These are phyloP conservation scores for Trichopria drosophilae DNA, from an alignment of 2,888 invertebrate species.

Conservation along the genomic window DNA sequence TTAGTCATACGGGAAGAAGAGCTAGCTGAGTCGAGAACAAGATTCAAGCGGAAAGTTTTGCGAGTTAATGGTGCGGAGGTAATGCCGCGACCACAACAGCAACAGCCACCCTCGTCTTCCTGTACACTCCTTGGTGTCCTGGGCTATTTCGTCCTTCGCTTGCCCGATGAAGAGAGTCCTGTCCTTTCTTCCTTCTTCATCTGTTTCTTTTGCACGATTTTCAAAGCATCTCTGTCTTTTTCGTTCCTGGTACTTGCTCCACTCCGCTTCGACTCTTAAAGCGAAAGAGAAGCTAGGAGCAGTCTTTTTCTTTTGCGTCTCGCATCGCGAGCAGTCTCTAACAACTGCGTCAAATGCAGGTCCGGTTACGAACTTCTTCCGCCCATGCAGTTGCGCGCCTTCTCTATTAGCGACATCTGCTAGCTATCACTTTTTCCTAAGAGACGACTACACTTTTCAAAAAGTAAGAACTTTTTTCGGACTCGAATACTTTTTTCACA, in stretches of 20 bases:
- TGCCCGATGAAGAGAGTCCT: neutral
- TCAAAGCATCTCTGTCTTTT: conserved; percentile 34
- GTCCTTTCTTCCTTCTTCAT: conserved; percentile 31
- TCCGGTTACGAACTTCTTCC: conserved; percentile 37
- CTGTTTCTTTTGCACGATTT: conserved; percentile 36
- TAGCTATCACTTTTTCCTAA: no score
- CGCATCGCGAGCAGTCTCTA: conserved; percentile 47
- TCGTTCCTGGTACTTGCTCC: conserved; percentile 29
- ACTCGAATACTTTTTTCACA: no score
- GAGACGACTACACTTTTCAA: no score
- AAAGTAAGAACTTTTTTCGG: no score
- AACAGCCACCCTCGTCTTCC: conserved; percentile 49
- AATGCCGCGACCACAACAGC: conserved; percentile 57
- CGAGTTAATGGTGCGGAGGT: conserved; percentile 58
- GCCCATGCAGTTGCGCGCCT: no score
- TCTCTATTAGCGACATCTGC: no score
- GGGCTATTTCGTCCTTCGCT: conserved; percentile 8
- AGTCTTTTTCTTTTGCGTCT: conserved; percentile 47
- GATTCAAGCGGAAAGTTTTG: conserved; percentile 58
- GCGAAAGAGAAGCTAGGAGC: conserved; percentile 38
- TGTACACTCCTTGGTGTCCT: conserved; percentile 30
- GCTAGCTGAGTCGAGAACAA: conserved; percentile 53
- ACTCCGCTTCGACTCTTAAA: conserved; percentile 33
- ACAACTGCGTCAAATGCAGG: conserved; percentile 49
- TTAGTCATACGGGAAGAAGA: conserved; percentile 42